Evolutionary conservation across 2,797 vertebrate genomes (phyloP).

Genomic region (Acanthurus lineatus): DNA sequence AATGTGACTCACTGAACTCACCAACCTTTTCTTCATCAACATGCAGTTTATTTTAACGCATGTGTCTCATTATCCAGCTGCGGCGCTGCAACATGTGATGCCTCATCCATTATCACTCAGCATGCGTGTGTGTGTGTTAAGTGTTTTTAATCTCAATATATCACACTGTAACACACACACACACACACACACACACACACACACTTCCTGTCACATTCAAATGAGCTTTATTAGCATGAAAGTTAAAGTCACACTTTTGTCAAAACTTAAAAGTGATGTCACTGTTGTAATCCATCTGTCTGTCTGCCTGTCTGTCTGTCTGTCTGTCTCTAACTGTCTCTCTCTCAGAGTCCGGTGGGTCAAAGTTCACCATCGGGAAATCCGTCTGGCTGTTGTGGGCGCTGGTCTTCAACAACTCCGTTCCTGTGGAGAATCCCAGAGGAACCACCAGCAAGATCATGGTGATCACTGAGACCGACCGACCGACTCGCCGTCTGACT

Average conservation of each 20-base stretch:
- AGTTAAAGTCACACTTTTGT: too few relatives aligned
- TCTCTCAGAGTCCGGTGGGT: slow-evolving; percentile 88
- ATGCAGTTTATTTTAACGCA: not conserved
- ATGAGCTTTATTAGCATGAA: too few relatives aligned
- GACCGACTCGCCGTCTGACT: not conserved
- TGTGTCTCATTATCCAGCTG: not conserved
- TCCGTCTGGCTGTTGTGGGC: slow-evolving; percentile 96
- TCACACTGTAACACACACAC: too few relatives aligned
- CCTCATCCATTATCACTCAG: not conserved
- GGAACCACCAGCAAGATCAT: slow-evolving; percentile 98
- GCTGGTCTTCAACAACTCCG: slow-evolving; percentile 96
- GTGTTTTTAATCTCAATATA: too few relatives aligned
- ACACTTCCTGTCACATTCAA: too few relatives aligned
- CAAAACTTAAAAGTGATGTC: too few relatives aligned
- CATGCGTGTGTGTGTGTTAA: not conserved
- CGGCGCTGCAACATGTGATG: too few relatives aligned
- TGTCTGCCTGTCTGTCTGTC: too few relatives aligned
- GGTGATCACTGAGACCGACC: slow-evolving; percentile 76
- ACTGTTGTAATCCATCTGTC: too few relatives aligned
- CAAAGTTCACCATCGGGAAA: slow-evolving; percentile 95
- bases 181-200: too few relatives aligned
- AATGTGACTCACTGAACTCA: not conserved
- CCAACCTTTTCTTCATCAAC: not conserved
- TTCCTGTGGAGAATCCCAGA: slow-evolving; percentile 94
- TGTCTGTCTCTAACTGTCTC: not conserved